These are phyloP conservation scores for Hoplodrina ambigua DNA, from an alignment of 2,888 invertebrate species.

Conservation along the genomic window DNA sequence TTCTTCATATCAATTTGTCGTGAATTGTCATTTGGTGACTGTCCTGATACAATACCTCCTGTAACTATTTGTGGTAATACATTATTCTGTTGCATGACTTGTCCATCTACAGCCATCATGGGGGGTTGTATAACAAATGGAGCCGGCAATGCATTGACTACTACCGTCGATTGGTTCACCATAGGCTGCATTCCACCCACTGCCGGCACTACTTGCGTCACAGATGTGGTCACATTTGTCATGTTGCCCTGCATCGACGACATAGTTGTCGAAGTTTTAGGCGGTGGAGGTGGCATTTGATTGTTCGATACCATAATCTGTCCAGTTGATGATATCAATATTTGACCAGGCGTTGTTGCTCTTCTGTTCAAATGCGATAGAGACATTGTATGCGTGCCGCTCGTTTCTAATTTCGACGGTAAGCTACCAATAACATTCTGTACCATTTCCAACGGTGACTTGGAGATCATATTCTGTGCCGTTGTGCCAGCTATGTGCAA, in stretches of 20 bases:
- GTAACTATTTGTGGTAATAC: constrained; percentile 93
- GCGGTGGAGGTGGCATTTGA: constrained; percentile 92
- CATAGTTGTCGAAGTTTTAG: constrained; percentile 88
- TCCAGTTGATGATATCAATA: constrained; percentile 94
- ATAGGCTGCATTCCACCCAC: constrained; percentile 92
- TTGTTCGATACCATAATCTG: constrained; percentile 93
- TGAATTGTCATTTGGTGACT: constrained; percentile 84
- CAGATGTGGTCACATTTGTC: constrained; percentile 92
- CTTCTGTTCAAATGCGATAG: constrained; percentile 74
- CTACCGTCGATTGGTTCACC: constrained; percentile 94
- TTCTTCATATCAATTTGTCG: constrained; percentile 90
- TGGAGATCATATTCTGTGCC: constrained; percentile 88
- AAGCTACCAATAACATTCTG: constrained; percentile 94
- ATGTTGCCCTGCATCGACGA: constrained; percentile 92
- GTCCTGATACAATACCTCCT: constrained; percentile 91
- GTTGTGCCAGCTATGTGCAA: constrained; percentile 87
- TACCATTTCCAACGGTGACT: constrained; percentile 94
- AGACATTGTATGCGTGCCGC: constrained; percentile 83
- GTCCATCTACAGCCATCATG: constrained; percentile 94
- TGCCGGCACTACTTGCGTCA: constrained; percentile 92
- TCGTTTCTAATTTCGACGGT: constrained; percentile 85
- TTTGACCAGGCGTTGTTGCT: constrained; percentile 91
- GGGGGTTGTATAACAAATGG: constrained; percentile 95
- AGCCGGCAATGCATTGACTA: constrained; percentile 94
- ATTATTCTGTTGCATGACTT: constrained; percentile 92